Percentiles rank a stretch among this genome's conserved stretches.
phyloP scores from a whole-genome alignment of 1,140 invertebrate genomes.

The Zaprionus camerounensis region DNA sequence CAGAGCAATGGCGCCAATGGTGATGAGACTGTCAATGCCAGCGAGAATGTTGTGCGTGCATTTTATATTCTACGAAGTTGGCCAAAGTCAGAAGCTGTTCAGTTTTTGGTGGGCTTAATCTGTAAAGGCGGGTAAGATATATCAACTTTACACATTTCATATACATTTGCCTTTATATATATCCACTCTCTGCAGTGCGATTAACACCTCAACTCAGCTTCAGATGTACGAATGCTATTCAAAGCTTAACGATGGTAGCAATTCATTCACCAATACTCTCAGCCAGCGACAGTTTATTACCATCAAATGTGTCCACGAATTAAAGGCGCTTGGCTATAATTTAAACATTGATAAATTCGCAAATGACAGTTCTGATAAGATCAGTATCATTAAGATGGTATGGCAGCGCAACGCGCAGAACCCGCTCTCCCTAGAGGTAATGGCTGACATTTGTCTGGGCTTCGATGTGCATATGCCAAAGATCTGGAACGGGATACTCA shows the following conservation, averaged over 20 bases:
- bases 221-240: slow-evolving; percentile 83
- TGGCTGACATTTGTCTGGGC: slow-evolving; percentile 80
- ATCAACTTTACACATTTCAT: background rate
- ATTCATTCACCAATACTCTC: slow-evolving; percentile 67
- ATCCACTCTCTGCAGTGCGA: slow-evolving; percentile 39
- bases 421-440: slow-evolving; percentile 73
- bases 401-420: slow-evolving; percentile 81
- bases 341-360: slow-evolving; percentile 76
- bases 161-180: background rate
- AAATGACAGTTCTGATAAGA: slow-evolving; percentile 71
- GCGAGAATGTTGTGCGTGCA: slow-evolving; percentile 75
- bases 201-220: slow-evolving; percentile 77
- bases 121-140: slow-evolving; percentile 72
- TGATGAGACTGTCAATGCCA: slow-evolving; percentile 47
- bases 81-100: slow-evolving; percentile 63
- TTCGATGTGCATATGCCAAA: slow-evolving; percentile 77
- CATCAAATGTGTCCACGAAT: slow-evolving; percentile 79
- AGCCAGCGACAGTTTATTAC: slow-evolving; percentile 77
- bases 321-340: slow-evolving; percentile 81
- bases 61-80: slow-evolving; percentile 79
- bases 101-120: slow-evolving; percentile 71
- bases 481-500: slow-evolving; percentile 83
- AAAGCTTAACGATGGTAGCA: slow-evolving; percentile 77
- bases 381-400: slow-evolving; percentile 77
- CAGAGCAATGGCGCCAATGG: slow-evolving; percentile 18